Evolutionary conservation across 2,888 invertebrate species (phyloP), one percentile per base, ranked within the genome.

Genomic region (Synanthedon vespiformis): DNA sequence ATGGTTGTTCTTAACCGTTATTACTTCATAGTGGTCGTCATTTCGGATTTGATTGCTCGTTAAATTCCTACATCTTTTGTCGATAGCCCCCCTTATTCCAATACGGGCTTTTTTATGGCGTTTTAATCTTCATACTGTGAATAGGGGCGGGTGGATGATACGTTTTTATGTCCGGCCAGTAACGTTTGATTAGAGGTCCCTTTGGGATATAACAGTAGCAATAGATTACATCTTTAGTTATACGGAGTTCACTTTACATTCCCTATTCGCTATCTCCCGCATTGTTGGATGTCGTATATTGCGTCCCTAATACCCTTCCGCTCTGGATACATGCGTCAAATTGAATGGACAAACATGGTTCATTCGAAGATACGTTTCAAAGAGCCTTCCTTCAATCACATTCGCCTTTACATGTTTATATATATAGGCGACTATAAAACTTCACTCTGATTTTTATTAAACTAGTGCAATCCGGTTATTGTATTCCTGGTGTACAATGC

Each of bases 31-130:
- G 54, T 51, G 51, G 44, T 51, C 51, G 48, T 57, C 52, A 51
- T 54, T 53, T 53, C 51, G 40, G 41, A 48, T 53, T 58, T 59
- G 53, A 58, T 56, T 41, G 58, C 44, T 52, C 55, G 55, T 59
- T 57, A 57, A 59, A 56, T 54, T 51, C 48, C 50, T 53, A 55
- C 51, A 51, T 54, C 56, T 56, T 55, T 55, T 52, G 44, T 40
- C 40, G 49, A 51, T 27, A 49, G 27, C 14, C 53, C 34, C 18
- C 40, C 16, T 40, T 40, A 44, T 40, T 41, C 12, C 50, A 49
- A 54, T 52, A 49, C 44, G 51, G 40, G 40, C 16, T 48, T 44
- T 56, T 58, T 59, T 61, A 61, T 53, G 55, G 54, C 55, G 47
- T 54, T 58, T 57, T 58, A 61, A 60, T 58, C 57, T 49, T 47